These are phyloP conservation scores for Orthonevra nobilis DNA, from an alignment of 2,888 invertebrate species.

Conservation along the genomic window DNA sequence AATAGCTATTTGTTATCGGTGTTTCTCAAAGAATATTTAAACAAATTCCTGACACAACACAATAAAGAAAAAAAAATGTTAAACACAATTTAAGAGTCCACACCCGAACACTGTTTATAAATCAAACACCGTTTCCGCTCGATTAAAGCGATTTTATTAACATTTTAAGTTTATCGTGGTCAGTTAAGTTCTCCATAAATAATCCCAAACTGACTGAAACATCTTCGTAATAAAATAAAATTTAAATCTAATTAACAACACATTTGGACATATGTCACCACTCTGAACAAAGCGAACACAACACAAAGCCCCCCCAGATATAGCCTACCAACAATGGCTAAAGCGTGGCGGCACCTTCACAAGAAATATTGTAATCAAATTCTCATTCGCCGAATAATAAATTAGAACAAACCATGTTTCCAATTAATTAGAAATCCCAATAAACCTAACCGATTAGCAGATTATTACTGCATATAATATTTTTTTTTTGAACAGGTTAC, in stretches of 20 bases:
- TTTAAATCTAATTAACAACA: constrained; percentile 68
- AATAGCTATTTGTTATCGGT: too few relatives aligned
- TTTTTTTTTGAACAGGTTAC: constrained; percentile 61
- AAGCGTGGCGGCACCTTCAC: constrained; percentile 52
- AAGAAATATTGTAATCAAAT: constrained; percentile 62
- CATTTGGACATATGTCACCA: constrained; percentile 61
- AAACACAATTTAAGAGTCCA: too few relatives aligned
- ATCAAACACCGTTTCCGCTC: constrained; percentile 26
- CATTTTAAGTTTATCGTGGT: constrained; percentile 27
- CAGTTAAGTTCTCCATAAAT: constrained; percentile 54
- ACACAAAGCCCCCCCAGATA: constrained; percentile 3
- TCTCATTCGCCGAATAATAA: constrained; percentile 54
- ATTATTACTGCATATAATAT: constrained; percentile 43
- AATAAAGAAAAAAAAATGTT: too few relatives aligned
- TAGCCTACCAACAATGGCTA: constrained; percentile 1
- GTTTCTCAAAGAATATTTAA: too few relatives aligned
- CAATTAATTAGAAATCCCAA: constrained; percentile 70
- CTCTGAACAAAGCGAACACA: constrained; percentile 16
- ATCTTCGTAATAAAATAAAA: constrained; percentile 54
- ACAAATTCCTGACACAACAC: too few relatives aligned
- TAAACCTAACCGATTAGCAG: constrained; percentile 67
- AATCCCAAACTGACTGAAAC: constrained; percentile 20
- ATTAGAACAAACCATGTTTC: constrained; percentile 69
- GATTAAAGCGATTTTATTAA: constrained; percentile 33
- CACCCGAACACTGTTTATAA: too few relatives aligned